phyloP scores from a whole-genome alignment of 1,140 invertebrate genomes.

The Orchestia grillus region DNA sequence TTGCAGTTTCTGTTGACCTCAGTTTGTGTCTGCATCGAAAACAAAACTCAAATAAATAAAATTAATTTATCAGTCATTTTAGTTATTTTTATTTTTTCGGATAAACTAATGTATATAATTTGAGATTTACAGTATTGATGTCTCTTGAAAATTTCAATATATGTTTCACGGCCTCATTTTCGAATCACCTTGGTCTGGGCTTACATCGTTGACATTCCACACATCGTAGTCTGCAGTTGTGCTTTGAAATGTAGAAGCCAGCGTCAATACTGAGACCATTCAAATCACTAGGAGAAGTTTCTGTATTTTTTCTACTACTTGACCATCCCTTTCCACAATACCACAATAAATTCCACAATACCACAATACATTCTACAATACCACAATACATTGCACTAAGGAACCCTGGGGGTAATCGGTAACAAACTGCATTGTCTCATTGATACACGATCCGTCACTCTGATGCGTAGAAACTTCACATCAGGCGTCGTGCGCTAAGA shows the following conservation, averaged over 20 bases:
- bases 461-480: background rate
- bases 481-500: background rate
- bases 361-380: too few relatives aligned
- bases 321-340: too few relatives aligned
- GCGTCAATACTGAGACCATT: background rate
- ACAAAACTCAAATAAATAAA: background rate
- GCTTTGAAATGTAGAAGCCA: too few relatives aligned
- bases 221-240: too few relatives aligned
- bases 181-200: background rate
- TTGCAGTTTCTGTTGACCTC: background rate
- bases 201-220: background rate
- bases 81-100: background rate
- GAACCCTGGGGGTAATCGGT: background rate
- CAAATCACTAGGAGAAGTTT: too few relatives aligned
- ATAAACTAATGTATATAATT: background rate
- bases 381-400: background rate
- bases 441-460: background rate
- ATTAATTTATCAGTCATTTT: background rate
- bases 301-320: too few relatives aligned
- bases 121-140: background rate
- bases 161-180: background rate
- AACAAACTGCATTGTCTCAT: background rate
- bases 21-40: background rate
- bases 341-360: too few relatives aligned
- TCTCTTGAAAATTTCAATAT: background rate